Evolutionary conservation across 2,888 invertebrate species (phyloP), one percentile per base, ranked within the genome.

Genomic region (Dicranocentrus wangi): DNA sequence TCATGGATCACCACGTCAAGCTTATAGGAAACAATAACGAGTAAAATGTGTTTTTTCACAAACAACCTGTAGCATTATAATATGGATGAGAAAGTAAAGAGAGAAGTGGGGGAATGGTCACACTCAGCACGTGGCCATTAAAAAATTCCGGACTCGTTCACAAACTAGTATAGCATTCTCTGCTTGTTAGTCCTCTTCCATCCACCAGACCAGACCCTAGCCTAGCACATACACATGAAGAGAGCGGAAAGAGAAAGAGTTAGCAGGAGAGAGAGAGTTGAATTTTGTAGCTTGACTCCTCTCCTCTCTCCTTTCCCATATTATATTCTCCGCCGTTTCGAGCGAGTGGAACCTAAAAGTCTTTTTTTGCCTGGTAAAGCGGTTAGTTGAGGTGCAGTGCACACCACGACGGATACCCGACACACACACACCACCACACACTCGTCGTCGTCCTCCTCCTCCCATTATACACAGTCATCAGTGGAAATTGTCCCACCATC

Each of bases 41-140:
- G 65, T 43, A 71, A 71, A 71, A 39, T n/a, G 43, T 23, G 13
- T 55, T 69, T 68, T 73, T 66, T 76, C 68, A 53, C 70, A 68
- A 84, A 81, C 85, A 85, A 85, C 85, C 85, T 85, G 84, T 84
- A 83, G 85, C 82, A 85, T 63, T 83, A 78, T 81, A 82, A 73
- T 81, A 73, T 60, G 61, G 53, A 80, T 61, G 78, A 53, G 63
- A 72, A 70, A 78, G 70, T 71, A 65, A 23, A 32, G 42, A 65
- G 71, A 70, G 42, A 60, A 53, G 61, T 42, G 65, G 47, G 55
- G 68, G 65, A 80, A 72, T 79, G 82, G 83, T 84, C 83, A 83
- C 83, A 81, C 75, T 70, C 81, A 83, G 83, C 85, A 86, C 84
- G 85, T 86, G 85, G 82, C 84, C 83, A 84, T 84, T 85, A 85